Percentiles rank a stretch among this genome's conserved stretches.
phyloP scores from a whole-genome alignment of 2,797 vertebrate species.

The Sphenopsis melanotis region DNA sequence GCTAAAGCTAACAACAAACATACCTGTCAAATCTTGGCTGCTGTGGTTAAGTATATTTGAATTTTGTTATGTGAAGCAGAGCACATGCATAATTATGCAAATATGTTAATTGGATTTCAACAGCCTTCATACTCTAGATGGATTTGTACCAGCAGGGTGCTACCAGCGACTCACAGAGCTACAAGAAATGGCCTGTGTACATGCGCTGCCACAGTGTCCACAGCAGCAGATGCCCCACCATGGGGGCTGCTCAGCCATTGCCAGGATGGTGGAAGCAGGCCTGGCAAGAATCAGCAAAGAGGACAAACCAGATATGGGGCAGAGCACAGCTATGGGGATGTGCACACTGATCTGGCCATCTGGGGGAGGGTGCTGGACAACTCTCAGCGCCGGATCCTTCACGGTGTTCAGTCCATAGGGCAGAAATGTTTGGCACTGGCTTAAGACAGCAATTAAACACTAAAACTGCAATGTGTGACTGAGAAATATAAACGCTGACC shows the following conservation, averaged over 20 bases:
- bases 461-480: not conserved
- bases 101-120: constrained; percentile 44
- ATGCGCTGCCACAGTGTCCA: accelerated
- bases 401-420: not conserved
- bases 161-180: not conserved
- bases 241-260: not conserved
- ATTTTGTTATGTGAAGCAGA: constrained; percentile 7
- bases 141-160: not conserved
- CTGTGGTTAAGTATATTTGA: not conserved
- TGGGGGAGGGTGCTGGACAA: not conserved
- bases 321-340: not conserved
- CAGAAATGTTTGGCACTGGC: not conserved
- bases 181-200: not conserved
- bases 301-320: not conserved
- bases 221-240: not conserved
- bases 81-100: constrained; percentile 9
- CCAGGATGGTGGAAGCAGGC: not conserved
- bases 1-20: not conserved
- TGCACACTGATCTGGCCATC: accelerated
- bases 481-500: not conserved
- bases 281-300: not conserved
- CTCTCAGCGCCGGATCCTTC: accelerated
- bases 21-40: not conserved
- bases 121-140: not conserved
- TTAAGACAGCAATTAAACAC: not conserved